Evolutionary conservation across 2,888 invertebrate species (phyloP).

Genomic region (Nemoura dubitans): DNA sequence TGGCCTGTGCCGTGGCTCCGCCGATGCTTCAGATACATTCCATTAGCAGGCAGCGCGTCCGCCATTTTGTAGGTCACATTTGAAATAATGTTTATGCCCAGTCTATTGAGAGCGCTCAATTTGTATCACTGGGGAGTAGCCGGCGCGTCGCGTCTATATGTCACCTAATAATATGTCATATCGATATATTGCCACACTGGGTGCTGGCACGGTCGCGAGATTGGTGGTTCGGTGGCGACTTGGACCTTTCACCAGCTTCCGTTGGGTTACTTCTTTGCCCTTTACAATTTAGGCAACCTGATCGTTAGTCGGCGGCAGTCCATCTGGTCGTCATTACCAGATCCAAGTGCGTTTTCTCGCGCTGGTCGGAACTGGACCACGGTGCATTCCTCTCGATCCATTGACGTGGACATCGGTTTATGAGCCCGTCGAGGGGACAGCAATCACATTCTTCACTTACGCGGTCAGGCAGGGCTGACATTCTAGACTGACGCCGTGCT

Average conservation of each 20-base stretch:
- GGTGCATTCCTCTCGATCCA: neutral
- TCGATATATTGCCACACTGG: neutral
- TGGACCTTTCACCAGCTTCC: conserved; percentile 30
- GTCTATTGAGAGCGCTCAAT: neutral
- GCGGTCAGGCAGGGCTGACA: neutral
- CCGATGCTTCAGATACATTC: neutral
- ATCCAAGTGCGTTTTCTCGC: neutral
- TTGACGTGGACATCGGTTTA: neutral
- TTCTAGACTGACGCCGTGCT: neutral
- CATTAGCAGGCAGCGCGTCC: neutral
- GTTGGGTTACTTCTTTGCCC: conserved; percentile 25
- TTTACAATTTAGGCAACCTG: conserved; percentile 5
- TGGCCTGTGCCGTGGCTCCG: neutral
- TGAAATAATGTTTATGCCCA: neutral
- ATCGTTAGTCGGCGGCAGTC: neutral
- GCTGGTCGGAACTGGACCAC: neutral
- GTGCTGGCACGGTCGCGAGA: neutral
- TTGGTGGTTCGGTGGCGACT: neutral
- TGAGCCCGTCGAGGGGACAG: neutral
- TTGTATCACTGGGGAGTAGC: neutral
- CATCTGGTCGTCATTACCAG: neutral
- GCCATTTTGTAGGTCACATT: neutral
- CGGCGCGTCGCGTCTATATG: neutral
- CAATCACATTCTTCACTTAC: neutral
- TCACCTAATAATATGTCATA: neutral